phyloP scores from a whole-genome alignment of 2,888 invertebrate species.

The Carpatolechia fugitivella region DNA sequence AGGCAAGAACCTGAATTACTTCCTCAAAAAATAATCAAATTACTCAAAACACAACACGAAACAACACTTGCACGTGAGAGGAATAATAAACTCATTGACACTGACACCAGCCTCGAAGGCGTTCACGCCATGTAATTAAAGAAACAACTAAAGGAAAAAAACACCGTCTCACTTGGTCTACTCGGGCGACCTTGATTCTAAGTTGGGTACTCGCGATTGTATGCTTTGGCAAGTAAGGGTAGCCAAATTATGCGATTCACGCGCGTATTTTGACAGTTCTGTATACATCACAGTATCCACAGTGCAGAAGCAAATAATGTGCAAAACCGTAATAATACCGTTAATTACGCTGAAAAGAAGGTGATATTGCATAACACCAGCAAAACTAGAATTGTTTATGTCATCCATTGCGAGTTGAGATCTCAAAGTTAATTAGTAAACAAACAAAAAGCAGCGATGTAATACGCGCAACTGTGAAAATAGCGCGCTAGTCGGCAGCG shows the following conservation, averaged over 20 bases:
- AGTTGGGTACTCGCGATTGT: neutral
- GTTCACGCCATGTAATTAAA: conserved; percentile 10
- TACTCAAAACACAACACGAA: conserved; percentile 1
- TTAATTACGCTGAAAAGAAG: too few species aligned
- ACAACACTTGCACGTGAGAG: conserved; percentile 2
- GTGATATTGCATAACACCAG: neutral
- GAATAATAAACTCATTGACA: conserved; percentile 10
- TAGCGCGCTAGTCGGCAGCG: neutral
- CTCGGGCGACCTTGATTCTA: conserved; percentile 3
- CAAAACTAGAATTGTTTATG: neutral
- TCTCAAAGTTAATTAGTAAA: neutral
- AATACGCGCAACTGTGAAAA: neutral
- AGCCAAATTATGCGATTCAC: neutral
- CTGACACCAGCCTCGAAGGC: conserved; percentile 4
- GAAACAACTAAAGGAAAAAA: conserved; percentile 9
- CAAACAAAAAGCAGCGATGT: conserved; percentile 22
- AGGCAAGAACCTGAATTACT: neutral
- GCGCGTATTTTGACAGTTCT: neutral
- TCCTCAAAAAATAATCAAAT: conserved; percentile 2
- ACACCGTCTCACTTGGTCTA: conserved; percentile 7
- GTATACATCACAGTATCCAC: neutral
- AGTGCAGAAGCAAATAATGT: neutral
- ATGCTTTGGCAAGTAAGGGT: neutral
- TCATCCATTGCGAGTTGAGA: neutral
- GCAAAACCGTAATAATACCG: neutral